Conservation (phyloP, 2,113 vertebrate species). For the Boleophthalmus pectinirostris region DNA sequence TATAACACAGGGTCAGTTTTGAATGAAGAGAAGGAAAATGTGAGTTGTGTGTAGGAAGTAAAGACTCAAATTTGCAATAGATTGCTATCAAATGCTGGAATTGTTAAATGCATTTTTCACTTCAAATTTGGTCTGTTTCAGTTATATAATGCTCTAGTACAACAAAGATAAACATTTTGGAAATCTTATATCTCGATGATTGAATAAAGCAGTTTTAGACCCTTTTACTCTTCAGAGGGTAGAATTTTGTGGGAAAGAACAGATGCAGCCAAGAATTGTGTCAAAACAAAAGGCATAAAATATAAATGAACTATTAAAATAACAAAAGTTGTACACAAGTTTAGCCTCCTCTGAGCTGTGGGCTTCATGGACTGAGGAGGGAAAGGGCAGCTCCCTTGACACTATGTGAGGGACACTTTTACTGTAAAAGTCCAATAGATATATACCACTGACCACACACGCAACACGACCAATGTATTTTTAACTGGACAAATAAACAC, state of each 20-base stretch:
- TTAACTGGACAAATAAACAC: slow-evolving; percentile 31
- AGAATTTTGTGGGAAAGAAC: slow-evolving; percentile 69
- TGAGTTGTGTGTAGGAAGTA: too few species aligned
- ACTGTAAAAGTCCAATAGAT: not conserved
- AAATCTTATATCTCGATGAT: slow-evolving; percentile 17
- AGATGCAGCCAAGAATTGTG: slow-evolving; percentile 39
- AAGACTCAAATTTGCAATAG: too few species aligned
- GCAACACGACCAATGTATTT: slow-evolving; percentile 13
- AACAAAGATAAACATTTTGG: not conserved
- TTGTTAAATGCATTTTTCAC: not conserved
- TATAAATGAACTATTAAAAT: slow-evolving; percentile 55
- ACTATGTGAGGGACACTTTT: not conserved
- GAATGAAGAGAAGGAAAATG: too few species aligned
- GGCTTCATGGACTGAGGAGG: slow-evolving; percentile 14
- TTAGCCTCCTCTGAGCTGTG: slow-evolving; percentile 20
- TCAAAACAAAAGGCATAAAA: slow-evolving; percentile 46
- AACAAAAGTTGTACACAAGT: slow-evolving; percentile 47
- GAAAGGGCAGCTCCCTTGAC: slow-evolving; percentile 14
- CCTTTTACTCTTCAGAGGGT: slow-evolving; percentile 48
- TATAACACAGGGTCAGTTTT: too few species aligned
- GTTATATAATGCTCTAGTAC: not conserved
- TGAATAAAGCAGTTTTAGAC: slow-evolving; percentile 43
- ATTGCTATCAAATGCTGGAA: too few species aligned
- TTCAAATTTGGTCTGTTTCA: not conserved
- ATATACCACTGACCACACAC: slow-evolving; percentile 17